Evolutionary conservation across 1,140 invertebrate species (phyloP).

Genomic region (Triops cancriformis): DNA sequence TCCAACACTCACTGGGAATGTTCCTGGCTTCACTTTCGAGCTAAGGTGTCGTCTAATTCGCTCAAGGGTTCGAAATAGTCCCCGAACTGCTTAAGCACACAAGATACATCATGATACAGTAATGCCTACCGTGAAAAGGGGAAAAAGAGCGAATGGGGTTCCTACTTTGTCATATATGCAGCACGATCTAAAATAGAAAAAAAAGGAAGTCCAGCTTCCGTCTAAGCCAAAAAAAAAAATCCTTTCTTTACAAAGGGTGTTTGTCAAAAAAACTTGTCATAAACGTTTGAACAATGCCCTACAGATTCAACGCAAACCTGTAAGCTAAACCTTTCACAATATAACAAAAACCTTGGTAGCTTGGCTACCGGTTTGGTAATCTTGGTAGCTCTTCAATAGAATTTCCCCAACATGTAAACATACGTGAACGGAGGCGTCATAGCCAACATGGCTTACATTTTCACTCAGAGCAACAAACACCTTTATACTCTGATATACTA

Average conservation of each 20-base stretch:
- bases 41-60: background rate
- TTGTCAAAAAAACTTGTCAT: background rate
- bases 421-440: background rate
- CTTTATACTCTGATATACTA: background rate
- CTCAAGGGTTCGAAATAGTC: background rate
- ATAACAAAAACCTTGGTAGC: constrained; percentile 1
- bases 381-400: background rate
- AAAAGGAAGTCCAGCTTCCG: constrained; percentile 7
- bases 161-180: background rate
- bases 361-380: constrained; percentile 1
- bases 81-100: background rate
- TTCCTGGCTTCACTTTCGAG: background rate
- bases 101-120: background rate
- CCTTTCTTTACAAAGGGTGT: background rate
- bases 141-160: background rate
- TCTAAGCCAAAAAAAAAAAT: background rate
- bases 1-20: background rate
- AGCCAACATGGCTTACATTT: constrained; percentile 24
- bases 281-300: background rate
- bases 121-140: background rate
- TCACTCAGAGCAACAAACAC: constrained; percentile 11
- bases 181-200: background rate
- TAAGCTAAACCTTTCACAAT: background rate
- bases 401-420: background rate
- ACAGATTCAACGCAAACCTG: background rate